These are phyloP conservation scores for Drosophila tani DNA, from an alignment of 1,140 invertebrate genomes.

Conservation along the genomic window DNA sequence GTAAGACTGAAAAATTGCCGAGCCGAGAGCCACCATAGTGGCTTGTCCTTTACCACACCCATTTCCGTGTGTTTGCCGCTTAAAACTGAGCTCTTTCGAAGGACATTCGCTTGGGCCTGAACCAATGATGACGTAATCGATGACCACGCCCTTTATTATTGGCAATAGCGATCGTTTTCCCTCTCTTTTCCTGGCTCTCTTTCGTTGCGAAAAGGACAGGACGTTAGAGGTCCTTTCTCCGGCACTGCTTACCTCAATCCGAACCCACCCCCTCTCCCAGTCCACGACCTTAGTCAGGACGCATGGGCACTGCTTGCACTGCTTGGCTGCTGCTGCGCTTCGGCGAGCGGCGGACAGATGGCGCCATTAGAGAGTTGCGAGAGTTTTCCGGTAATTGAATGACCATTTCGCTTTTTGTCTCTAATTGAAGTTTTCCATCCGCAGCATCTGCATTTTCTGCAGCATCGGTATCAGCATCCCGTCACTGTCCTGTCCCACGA, in stretches of 20 bases:
- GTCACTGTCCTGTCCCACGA: constrained; percentile 52
- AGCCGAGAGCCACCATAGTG: constrained; percentile 1
- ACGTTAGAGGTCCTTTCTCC: background rate
- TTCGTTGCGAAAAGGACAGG: background rate
- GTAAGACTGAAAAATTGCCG: constrained; percentile 4
- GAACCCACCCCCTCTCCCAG: background rate
- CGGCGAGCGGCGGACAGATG: constrained; percentile 38
- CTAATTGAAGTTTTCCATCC: constrained; percentile 52
- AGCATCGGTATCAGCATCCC: constrained; percentile 24
- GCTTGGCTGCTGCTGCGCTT: constrained; percentile 39
- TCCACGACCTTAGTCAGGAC: constrained; percentile 51
- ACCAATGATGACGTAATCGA: constrained; percentile 7
- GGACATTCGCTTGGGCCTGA: constrained; percentile 11
- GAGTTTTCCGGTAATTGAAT: constrained; percentile 11
- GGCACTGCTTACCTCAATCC: background rate
- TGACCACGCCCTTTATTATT: constrained; percentile 20
- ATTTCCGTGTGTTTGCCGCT: background rate
- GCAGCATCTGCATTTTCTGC: constrained; percentile 39
- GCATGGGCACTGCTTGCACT: constrained; percentile 60
- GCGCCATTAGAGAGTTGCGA: constrained; percentile 22
- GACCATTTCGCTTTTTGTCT: constrained; percentile 9
- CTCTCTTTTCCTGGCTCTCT: background rate
- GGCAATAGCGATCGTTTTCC: constrained; percentile 28
- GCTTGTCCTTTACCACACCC: constrained; percentile 18
- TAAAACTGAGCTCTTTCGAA: background rate